Evolutionary conservation across 2,888 invertebrate genomes (phyloP).

Genomic region (Thymelicus sylvestris): DNA sequence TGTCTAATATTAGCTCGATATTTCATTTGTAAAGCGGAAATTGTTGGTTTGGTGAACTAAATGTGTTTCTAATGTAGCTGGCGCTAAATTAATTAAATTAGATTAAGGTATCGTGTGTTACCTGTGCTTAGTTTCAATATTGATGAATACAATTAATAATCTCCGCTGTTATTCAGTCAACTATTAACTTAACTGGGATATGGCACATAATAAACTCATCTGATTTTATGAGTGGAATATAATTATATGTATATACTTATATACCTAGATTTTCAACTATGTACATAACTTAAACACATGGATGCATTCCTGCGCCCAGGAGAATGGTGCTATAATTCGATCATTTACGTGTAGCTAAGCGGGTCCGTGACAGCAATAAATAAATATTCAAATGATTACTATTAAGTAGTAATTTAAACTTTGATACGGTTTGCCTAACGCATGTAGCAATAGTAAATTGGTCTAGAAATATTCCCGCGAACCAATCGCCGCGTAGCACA

Average conservation of each 20-base stretch:
- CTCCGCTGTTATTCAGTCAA: background rate
- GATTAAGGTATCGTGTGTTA: background rate
- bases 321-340: too few species aligned
- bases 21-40: background rate
- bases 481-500: slow-evolving; percentile 31
- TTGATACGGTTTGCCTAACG: slow-evolving; percentile 34
- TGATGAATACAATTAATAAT: background rate
- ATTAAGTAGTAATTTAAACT: slow-evolving; percentile 21
- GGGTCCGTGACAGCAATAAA: background rate
- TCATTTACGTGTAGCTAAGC: too few species aligned
- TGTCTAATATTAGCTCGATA: background rate
- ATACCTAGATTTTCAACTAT: too few species aligned
- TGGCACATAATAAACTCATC: too few species aligned
- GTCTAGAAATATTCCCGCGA: slow-evolving; percentile 33
- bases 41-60: background rate
- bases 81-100: background rate
- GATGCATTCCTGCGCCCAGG: too few species aligned
- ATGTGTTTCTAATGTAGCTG: too few species aligned
- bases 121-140: background rate
- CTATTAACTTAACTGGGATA: background rate
- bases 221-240: too few species aligned
- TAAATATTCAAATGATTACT: slow-evolving; percentile 24
- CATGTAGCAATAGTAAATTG: slow-evolving; percentile 34
- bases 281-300: too few species aligned
- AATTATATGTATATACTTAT: too few species aligned